Evolutionary conservation across 2,797 vertebrate species (phyloP).

Genomic region (Spheniscus humboldti): DNA sequence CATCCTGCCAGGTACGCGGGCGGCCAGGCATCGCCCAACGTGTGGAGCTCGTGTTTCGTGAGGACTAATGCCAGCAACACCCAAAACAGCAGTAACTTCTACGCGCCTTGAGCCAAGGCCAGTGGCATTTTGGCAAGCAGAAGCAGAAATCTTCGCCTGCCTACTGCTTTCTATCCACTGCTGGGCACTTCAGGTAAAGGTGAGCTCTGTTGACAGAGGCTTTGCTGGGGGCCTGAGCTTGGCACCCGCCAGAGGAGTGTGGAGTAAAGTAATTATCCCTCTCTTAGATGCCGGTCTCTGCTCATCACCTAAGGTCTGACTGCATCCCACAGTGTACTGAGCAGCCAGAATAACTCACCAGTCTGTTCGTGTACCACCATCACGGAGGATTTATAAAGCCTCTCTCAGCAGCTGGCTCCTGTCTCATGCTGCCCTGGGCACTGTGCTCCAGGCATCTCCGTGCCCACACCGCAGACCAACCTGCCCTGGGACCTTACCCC

Average conservation of each 20-base stretch:
- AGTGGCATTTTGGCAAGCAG: not conserved
- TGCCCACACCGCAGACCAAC: not conserved
- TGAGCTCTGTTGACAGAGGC: not conserved
- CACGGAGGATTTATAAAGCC: not conserved
- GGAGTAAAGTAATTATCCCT: not conserved
- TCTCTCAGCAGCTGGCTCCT: not conserved
- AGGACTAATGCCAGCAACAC: not conserved
- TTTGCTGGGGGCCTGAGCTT: not conserved
- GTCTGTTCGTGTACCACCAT: not conserved
- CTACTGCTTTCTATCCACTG: not conserved
- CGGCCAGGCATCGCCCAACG: accelerated
- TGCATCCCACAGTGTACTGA: not conserved
- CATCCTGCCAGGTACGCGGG: accelerated
- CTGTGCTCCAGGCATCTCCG: not conserved
- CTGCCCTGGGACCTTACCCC: not conserved
- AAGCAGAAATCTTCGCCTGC: not conserved
- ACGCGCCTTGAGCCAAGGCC: not conserved
- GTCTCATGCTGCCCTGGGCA: accelerated
- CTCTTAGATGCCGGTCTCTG: not conserved
- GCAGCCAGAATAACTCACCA: accelerated
- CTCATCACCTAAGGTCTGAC: not conserved
- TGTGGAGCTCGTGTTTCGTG: not conserved
- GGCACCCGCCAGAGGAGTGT: not conserved
- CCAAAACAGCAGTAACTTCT: not conserved
- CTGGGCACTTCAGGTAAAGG: not conserved